These are phyloP conservation scores for Mormyrus hasselquistii DNA, from an alignment of 2,797 vertebrate species.

Conservation along the genomic window DNA sequence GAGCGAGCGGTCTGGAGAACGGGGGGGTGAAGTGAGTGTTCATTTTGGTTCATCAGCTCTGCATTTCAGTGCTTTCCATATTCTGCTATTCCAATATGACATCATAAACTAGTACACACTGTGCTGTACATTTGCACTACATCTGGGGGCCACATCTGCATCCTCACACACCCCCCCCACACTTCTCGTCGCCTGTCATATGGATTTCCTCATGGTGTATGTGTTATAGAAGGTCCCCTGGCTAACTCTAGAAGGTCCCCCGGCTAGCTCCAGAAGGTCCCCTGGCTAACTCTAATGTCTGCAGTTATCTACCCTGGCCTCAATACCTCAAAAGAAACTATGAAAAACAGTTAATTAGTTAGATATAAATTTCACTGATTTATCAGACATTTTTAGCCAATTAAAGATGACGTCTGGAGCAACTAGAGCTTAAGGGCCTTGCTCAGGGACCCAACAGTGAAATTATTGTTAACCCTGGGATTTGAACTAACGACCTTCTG, in stretches of 20 bases:
- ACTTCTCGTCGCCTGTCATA: background rate
- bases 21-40: background rate
- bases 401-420: background rate
- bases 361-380: background rate
- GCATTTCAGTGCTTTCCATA: background rate
- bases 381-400: background rate
- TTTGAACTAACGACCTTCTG: background rate
- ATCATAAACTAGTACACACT: background rate
- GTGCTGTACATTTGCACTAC: background rate
- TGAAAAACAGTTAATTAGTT: background rate
- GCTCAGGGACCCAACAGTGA: background rate
- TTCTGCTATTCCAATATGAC: background rate
- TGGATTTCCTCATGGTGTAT: background rate
- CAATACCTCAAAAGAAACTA: background rate
- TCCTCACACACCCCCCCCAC: background rate
- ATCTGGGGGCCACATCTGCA: background rate
- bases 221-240: background rate
- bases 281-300: background rate
- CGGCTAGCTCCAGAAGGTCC: background rate
- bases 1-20: constrained; percentile 71
- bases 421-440: background rate
- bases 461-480: background rate
- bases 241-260: background rate
- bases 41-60: background rate
- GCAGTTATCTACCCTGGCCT: background rate